These are phyloP conservation scores for Struthidea cinerea DNA, from an alignment of 2,113 vertebrate species.

Conservation along the genomic window DNA sequence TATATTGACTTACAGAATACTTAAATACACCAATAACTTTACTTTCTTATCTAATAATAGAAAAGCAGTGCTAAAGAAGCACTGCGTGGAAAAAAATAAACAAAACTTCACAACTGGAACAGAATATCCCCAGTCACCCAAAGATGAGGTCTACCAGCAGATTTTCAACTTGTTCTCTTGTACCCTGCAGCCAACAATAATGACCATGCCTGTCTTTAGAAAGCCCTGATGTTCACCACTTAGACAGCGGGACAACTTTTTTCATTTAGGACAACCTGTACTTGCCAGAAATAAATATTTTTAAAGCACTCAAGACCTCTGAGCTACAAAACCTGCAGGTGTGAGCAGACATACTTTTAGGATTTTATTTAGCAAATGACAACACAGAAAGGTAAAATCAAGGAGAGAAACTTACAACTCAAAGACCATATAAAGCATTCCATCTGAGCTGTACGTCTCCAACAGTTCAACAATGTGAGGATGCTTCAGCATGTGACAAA, in stretches of 20 bases:
- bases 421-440: constrained; percentile 99
- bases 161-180: not conserved
- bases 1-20: not conserved
- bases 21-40: not conserved
- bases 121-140: not conserved
- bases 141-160: not conserved
- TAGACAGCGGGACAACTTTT: not conserved
- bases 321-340: constrained; percentile 22
- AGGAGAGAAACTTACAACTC: constrained; percentile 90
- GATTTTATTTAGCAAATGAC: not conserved
- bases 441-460: constrained; percentile 98
- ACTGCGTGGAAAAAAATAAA: not conserved
- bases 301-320: not conserved
- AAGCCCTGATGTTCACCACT: not conserved
- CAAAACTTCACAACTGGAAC: not conserved
- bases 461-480: constrained; percentile 96
- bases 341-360: not conserved
- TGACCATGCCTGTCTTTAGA: not conserved
- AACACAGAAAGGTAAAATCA: not conserved
- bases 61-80: not conserved
- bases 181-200: not conserved
- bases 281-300: not conserved
- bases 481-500: constrained; percentile 99
- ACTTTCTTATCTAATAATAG: not conserved
- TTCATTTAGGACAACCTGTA: not conserved